These are phyloP conservation scores for Vidua chalybeata DNA, from an alignment of 2,113 vertebrate genomes.

Conservation along the genomic window DNA sequence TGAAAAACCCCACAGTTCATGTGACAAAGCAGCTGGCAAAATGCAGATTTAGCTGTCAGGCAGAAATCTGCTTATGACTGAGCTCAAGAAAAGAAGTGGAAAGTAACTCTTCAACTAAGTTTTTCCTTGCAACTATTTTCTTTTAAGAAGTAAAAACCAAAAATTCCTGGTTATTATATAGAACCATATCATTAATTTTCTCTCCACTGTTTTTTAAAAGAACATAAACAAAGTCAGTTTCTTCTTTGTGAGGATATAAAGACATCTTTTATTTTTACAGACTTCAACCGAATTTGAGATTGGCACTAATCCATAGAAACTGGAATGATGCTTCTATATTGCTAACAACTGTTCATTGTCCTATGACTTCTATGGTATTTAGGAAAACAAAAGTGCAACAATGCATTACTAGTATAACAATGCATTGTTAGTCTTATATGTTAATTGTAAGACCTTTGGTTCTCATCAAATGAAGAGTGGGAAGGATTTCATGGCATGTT, in stretches of 20 bases:
- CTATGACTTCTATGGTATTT: neutral
- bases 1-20: neutral
- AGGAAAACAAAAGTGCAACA: neutral
- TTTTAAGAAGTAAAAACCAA: neutral
- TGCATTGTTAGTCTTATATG: neutral
- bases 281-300: neutral
- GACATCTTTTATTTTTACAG: neutral
- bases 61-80: neutral
- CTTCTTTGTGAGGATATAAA: neutral
- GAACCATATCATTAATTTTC: neutral
- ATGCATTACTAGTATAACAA: too few relatives aligned
- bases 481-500: neutral
- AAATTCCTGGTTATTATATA: neutral
- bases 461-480: neutral
- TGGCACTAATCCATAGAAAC: neutral
- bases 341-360: neutral
- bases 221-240: neutral
- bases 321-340: neutral
- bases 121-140: neutral
- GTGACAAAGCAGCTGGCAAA: neutral
- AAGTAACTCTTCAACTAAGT: neutral
- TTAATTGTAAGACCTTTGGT: neutral
- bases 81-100: neutral
- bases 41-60: neutral
- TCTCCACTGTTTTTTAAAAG: neutral